phyloP scores from a whole-genome alignment of 2,888 invertebrate genomes.

The Drosophila ezoana region DNA sequence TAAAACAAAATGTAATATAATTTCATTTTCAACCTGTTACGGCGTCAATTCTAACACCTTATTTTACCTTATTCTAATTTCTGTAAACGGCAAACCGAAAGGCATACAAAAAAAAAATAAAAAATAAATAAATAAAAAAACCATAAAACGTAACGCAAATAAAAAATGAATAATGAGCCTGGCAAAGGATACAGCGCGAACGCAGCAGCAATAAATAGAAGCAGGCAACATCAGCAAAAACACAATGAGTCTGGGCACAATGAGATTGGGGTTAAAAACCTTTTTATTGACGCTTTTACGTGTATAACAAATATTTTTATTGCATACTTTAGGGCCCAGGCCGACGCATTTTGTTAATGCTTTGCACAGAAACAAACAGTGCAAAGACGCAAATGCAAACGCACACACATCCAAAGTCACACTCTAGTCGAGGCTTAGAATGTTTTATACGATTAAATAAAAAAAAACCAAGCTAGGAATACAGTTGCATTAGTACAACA shows the following conservation, averaged over 20 bases:
- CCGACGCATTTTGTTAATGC: constrained; percentile 61
- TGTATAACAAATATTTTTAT: constrained; percentile 79
- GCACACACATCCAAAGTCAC: background rate
- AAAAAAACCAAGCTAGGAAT: background rate
- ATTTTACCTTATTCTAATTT: constrained; percentile 79
- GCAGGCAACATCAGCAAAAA: constrained; percentile 31
- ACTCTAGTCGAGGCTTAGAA: background rate
- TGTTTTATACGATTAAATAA: background rate
- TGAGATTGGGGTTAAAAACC: constrained; percentile 29
- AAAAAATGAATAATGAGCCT: constrained; percentile 56
- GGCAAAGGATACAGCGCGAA: constrained; percentile 70
- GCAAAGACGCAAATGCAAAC: constrained; percentile 19
- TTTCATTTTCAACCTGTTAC: constrained; percentile 78
- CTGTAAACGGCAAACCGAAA: constrained; percentile 53
- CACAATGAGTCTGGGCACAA: constrained; percentile 15
- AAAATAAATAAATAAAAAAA: background rate
- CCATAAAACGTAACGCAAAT: constrained; percentile 53
- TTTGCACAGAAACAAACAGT: constrained; percentile 37
- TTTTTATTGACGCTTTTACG: constrained; percentile 79
- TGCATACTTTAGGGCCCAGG: constrained; percentile 61
- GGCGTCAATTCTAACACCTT: constrained; percentile 77
- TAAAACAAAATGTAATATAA: constrained; percentile 54
- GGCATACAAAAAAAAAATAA: constrained; percentile 35
- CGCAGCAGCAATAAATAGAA: constrained; percentile 56
- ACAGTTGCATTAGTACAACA: constrained; percentile 46